These are phyloP conservation scores for Jordanella pulchra DNA, from an alignment of 2,797 vertebrate genomes.

Conservation along the genomic window DNA sequence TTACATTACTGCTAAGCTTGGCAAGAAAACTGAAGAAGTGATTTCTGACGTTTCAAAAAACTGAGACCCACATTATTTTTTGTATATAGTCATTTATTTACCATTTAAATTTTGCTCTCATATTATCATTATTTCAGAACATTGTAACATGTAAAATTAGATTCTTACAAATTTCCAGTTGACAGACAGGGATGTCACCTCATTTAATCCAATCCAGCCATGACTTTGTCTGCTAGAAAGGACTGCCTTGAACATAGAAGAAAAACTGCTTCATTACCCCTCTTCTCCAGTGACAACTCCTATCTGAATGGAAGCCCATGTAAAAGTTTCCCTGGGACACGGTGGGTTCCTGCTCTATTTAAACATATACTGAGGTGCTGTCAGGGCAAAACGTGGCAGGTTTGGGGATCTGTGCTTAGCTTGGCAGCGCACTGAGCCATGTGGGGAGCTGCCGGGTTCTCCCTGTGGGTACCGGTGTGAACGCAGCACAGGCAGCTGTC, in stretches of 20 bases:
- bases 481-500: slow-evolving; percentile 93
- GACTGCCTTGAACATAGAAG: slow-evolving; percentile 62
- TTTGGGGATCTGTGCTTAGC: slow-evolving; percentile 66
- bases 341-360: slow-evolving; percentile 70
- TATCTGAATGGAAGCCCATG: slow-evolving; percentile 75
- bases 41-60: neutral
- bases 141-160: slow-evolving; percentile 50
- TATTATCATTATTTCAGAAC: slow-evolving; percentile 55
- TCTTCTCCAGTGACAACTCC: slow-evolving; percentile 75
- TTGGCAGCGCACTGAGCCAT: slow-evolving; percentile 75
- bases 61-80: neutral
- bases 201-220: slow-evolving; percentile 75
- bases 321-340: slow-evolving; percentile 74
- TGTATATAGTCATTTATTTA: slow-evolving; percentile 12
- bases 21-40: no score
- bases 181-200: slow-evolving; percentile 68
- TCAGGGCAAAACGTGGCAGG: slow-evolving; percentile 54
- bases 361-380: slow-evolving; percentile 74
- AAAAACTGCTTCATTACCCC: slow-evolving; percentile 72
- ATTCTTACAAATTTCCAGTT: slow-evolving; percentile 54
- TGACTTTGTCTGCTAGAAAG: slow-evolving; percentile 62
- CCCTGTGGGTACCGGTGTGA: slow-evolving; percentile 75
- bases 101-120: slow-evolving; percentile 26
- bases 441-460: slow-evolving; percentile 83
- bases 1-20: no score